Conservation (phyloP, 2,113 vertebrate genomes). For the Pao palembangensis region DNA sequence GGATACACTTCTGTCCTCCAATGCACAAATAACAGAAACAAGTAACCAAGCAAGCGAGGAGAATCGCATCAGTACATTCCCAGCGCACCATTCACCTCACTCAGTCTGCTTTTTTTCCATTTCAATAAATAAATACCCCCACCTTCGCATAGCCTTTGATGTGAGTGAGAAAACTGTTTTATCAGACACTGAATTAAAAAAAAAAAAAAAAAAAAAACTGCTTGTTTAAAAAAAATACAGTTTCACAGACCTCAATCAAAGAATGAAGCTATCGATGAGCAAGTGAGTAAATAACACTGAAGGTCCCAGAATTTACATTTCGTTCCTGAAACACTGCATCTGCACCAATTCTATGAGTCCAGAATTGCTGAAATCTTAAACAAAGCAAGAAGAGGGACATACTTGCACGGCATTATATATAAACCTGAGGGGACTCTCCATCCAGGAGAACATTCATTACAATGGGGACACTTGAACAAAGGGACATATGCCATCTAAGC, state of each 20-base stretch:
- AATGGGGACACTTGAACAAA: slow-evolving; percentile 18
- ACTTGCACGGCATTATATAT: slow-evolving; percentile 24
- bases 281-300: neutral
- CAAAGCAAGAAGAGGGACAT: slow-evolving; percentile 57
- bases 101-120: slow-evolving; percentile 10
- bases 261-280: too few relatives aligned
- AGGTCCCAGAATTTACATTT: neutral
- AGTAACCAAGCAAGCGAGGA: slow-evolving; percentile 13
- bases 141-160: slow-evolving; percentile 33
- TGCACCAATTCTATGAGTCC: slow-evolving; percentile 9
- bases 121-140: slow-evolving; percentile 72
- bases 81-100: slow-evolving; percentile 21
- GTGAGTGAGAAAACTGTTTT: slow-evolving; percentile 23
- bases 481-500: slow-evolving; percentile 7
- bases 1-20: slow-evolving; percentile 17
- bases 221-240: too few relatives aligned
- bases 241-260: too few relatives aligned
- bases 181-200: slow-evolving; percentile 38
- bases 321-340: slow-evolving; percentile 49
- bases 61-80: slow-evolving; percentile 23
- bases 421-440: slow-evolving; percentile 67
- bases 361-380: slow-evolving; percentile 29
- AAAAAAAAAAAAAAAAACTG: slow-evolving; percentile 26
- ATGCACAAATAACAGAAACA: slow-evolving; percentile 21
- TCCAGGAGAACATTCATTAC: slow-evolving; percentile 53